Evolutionary conservation across 2,888 invertebrate genomes (phyloP).

Genomic region (Netelia virgata): DNA sequence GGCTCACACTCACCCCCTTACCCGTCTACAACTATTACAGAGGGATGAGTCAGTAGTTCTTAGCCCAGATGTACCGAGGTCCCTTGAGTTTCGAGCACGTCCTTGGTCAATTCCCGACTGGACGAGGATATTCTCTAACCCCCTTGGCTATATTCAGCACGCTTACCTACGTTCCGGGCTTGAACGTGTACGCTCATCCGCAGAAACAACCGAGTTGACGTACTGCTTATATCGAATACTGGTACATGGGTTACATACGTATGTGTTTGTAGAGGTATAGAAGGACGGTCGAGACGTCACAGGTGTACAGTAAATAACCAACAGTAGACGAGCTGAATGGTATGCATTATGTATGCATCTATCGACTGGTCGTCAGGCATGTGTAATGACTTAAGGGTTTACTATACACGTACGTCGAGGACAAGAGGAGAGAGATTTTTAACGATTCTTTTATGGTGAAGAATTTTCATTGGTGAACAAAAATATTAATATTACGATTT

Average conservation of each 20-base stretch:
- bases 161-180: conserved; percentile 20
- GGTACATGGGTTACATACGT: not conserved
- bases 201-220: conserved; percentile 49
- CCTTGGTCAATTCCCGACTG: conserved; percentile 51
- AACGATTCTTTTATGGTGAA: too few species aligned
- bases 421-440: too few species aligned
- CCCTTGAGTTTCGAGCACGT: not conserved
- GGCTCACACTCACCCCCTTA: not conserved
- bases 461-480: too few species aligned
- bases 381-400: conserved; percentile 27
- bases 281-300: conserved; percentile 34
- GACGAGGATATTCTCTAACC: conserved; percentile 1
- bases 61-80: not conserved
- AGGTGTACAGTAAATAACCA: conserved; percentile 53
- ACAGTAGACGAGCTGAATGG: conserved; percentile 9
- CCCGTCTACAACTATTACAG: not conserved
- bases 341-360: conserved; percentile 9
- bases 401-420: too few species aligned
- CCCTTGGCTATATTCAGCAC: conserved; percentile 34
- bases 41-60: conserved; percentile 19
- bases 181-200: conserved; percentile 33
- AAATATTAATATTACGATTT: too few species aligned
- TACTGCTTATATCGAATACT: conserved; percentile 3
- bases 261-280: not conserved
- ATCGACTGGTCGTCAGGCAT: conserved; percentile 49